Evolutionary conservation across 2,888 invertebrate species (phyloP).

Genomic region (Elgonia sp.): DNA sequence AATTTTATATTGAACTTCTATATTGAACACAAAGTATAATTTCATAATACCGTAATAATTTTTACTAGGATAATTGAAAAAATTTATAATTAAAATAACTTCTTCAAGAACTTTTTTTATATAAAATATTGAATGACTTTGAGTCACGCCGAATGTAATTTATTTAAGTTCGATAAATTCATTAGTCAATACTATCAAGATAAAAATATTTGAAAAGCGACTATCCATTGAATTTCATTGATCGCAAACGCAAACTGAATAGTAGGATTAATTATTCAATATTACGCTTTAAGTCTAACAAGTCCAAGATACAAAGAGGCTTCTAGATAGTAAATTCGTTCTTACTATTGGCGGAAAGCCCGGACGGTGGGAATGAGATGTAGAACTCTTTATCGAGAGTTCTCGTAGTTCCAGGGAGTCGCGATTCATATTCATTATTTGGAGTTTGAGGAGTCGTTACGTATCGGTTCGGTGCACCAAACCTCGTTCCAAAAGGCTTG

Average conservation of each 20-base stretch:
- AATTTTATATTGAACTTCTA: too few species aligned
- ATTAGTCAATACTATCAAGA: too few species aligned
- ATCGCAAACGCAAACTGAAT: not conserved
- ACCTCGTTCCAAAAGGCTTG: constrained; percentile 87
- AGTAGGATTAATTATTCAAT: constrained; percentile 8
- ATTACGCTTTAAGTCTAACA: not conserved
- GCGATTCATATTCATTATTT: constrained; percentile 79
- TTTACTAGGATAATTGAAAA: too few species aligned
- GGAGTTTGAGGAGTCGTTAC: constrained; percentile 80
- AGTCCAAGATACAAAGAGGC: not conserved
- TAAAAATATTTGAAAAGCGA: too few species aligned
- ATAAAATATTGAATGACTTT: too few species aligned
- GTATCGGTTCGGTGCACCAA: constrained; percentile 78
- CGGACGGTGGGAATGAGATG: constrained; percentile 88
- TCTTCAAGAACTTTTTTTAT: too few species aligned
- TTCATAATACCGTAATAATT: too few species aligned
- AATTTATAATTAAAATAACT: too few species aligned
- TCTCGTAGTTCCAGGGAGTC: constrained; percentile 84
- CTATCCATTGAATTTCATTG: constrained; percentile 6
- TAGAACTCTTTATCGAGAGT: constrained; percentile 86
- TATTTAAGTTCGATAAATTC: too few species aligned
- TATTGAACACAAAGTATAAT: too few species aligned
- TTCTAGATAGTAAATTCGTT: constrained; percentile 38
- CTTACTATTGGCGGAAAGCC: constrained; percentile 87
- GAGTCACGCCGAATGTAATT: too few species aligned